Conservation (phyloP, 2,113 vertebrate genomes). For the Tetraodon nigroviridis region DNA sequence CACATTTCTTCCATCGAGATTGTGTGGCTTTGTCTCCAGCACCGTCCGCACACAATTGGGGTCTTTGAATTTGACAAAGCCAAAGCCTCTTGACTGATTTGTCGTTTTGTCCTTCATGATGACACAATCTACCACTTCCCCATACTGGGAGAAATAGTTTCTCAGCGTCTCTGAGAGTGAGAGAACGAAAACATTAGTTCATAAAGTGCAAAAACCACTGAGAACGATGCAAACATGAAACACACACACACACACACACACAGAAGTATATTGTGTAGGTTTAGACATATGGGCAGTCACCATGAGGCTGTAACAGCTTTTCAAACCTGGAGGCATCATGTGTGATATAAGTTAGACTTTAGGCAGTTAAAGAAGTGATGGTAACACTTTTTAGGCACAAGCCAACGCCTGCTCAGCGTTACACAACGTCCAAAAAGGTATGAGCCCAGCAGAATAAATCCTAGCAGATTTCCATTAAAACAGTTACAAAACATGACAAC, state of each 20-base stretch:
- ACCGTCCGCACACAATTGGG: slow-evolving; percentile 98
- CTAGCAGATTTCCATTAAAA: not conserved
- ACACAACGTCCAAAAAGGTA: slow-evolving; percentile 39
- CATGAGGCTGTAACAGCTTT: slow-evolving; percentile 48
- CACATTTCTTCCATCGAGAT: slow-evolving; percentile 95
- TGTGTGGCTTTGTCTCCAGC: slow-evolving; percentile 96
- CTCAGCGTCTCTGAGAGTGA: slow-evolving; percentile 86
- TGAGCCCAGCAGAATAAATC: slow-evolving; percentile 23
- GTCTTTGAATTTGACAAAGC: slow-evolving; percentile 99
- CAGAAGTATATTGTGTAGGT: slow-evolving; percentile 45
- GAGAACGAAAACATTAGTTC: slow-evolving; percentile 31
- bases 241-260: slow-evolving; percentile 43
- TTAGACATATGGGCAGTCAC: slow-evolving; percentile 59
- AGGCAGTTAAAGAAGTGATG: slow-evolving; percentile 32
- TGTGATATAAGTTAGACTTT: slow-evolving; percentile 39
- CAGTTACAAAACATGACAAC: no score
- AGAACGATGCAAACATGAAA: slow-evolving; percentile 1
- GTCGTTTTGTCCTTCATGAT: slow-evolving; percentile 99
- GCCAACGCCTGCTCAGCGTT: slow-evolving; percentile 28
- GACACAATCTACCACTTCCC: slow-evolving; percentile 98
- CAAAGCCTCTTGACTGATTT: slow-evolving; percentile 98
- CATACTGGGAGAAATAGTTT: slow-evolving; percentile 98
- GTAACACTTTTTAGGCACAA: slow-evolving; percentile 39
- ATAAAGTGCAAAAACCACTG: not conserved
- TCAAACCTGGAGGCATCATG: slow-evolving; percentile 47